Conservation (phyloP, 2,113 vertebrate species). For the Elgaria multicarinata region DNA sequence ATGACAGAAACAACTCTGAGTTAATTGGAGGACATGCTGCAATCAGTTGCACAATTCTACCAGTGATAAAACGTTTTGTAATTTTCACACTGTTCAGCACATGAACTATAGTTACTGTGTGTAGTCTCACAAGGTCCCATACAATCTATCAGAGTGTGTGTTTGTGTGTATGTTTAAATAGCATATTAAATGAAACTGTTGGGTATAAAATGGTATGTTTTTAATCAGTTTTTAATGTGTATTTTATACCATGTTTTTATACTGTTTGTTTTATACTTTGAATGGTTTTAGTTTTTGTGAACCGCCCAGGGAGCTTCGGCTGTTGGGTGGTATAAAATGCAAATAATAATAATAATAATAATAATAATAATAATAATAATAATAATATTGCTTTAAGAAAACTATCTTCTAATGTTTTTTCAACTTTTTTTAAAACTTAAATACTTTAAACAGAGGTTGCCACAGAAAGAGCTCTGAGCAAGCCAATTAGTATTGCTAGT, state of each 20-base stretch:
- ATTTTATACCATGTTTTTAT: too few species aligned
- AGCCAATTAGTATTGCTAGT: conserved; percentile 34
- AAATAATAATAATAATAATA: too few species aligned
- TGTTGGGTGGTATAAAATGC: too few species aligned
- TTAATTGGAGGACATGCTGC: not conserved
- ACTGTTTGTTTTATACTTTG: too few species aligned
- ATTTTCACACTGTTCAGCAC: not conserved
- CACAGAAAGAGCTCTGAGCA: conserved; percentile 39
- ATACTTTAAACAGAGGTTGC: conserved; percentile 6
- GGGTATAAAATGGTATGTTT: conserved; percentile 42
- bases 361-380: too few species aligned
- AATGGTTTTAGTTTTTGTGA: too few species aligned
- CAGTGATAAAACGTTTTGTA: not conserved
- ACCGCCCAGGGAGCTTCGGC: too few species aligned
- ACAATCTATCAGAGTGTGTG: conserved; percentile 21
- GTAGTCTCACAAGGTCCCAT: not conserved
- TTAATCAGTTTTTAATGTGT: too few species aligned
- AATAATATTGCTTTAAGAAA: conserved; percentile 21
- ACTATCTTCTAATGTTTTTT: not conserved
- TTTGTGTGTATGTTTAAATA: too few species aligned
- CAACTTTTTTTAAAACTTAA: conserved; percentile 20
- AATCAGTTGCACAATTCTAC: not conserved
- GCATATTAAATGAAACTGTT: not conserved
- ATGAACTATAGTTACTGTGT: not conserved
- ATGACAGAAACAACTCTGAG: not conserved